Base-by-base conservation (phyloP, 2,113 vertebrate genomes). In the Octodon degus region DNA sequence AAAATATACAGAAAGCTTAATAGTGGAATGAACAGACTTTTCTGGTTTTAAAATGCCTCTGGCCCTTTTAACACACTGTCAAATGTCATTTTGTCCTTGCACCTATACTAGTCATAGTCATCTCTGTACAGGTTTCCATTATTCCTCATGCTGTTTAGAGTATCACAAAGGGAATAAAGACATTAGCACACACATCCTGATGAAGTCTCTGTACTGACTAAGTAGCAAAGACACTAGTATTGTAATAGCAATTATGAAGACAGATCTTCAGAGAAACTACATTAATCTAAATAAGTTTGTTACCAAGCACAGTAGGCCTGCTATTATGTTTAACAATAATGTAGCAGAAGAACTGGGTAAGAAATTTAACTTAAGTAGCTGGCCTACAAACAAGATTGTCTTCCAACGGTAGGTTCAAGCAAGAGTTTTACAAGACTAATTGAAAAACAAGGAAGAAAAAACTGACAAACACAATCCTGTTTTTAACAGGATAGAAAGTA, bases 11-110 rank as follows among this genome's bases (percentile, higher is more conserved):
- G 25, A 19, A 93, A 62, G 43, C 22, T 30, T 83, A 70, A n/a
- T 43, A 82, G 65, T 8, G 70, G 65, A 84, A 63, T 74, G 53
- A 92, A 74, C 5, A 90, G 37, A 37, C 17, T 27, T 86, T 81
- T 81, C 62, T 85, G n/a, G 12, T 93, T 90, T 90, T 77, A 72
- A 90, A 94, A 93, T 60, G 86, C 16, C 76, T 86, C 53, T 62
- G 62, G 24, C 63, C 60, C 19, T 83, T 50, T 91, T 40, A 43
- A 82, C 4, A 58, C n/a, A 96, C n/a, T 9, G 62, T 25, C 70
- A 88, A 91, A 86, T 16, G 12, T 70, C 17, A 74, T 25, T 8
- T 25, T 62, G 25, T 76, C 5, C 89, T 43, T 79, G 80, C 13
- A 83, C 32, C 82, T 90, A 19, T 6, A 22, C 47, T 25, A 27